Base-by-base conservation (phyloP, 2,113 vertebrate genomes). In the Podiceps cristatus region DNA sequence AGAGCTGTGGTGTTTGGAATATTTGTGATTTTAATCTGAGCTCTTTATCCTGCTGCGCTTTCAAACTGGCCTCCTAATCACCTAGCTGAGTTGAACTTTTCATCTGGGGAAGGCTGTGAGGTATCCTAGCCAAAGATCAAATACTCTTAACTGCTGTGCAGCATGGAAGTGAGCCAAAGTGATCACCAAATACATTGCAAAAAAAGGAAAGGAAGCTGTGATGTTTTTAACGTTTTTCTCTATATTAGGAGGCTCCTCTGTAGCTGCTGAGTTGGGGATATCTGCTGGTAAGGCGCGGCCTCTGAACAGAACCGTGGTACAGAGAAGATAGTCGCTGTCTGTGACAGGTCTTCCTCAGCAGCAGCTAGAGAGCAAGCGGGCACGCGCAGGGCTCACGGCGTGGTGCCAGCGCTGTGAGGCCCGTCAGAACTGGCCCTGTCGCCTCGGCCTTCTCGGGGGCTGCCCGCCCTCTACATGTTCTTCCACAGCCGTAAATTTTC, bases 11-110 rank as follows among this genome's bases (percentile, higher is more conserved):
- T 94, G 79, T 95, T 95, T 93, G 87, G 87, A 96, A 93, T 96
- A 97, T 89, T 96, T 96, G 87, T 96, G 96, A 97, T 98, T 96
- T 95, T 97, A 92, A 97, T 97, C 96, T 82, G 62, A 84, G 73
- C 82, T 92, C 85, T 93, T 96, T 92, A 96, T 96, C 96, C 96
- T 86, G 94, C 94, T 95, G 95, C 86, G 93, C 92, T 96, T 96
- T 96, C 94, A 90, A 77, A 93, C 92, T 73, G 78, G 68, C 93
- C 79, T 89, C 63, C 80, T 96, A 91, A 91, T 93, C 86, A 96
- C 92, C 92, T 86, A 74, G 40, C 73, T 82, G 63, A 69, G 93
- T 60, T 92, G 94, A 96, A 95, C 86, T 96, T 93, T 96, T 95
- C 79, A 73, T 96, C 68, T 79, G 58, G 72, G 91, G 62, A 95